A percentile compares a stretch with the other conserved stretches of the same genome.
These are phyloP conservation scores for Desmodus rotundus DNA, from an alignment of 2,113 vertebrate genomes.

Conservation along the genomic window DNA sequence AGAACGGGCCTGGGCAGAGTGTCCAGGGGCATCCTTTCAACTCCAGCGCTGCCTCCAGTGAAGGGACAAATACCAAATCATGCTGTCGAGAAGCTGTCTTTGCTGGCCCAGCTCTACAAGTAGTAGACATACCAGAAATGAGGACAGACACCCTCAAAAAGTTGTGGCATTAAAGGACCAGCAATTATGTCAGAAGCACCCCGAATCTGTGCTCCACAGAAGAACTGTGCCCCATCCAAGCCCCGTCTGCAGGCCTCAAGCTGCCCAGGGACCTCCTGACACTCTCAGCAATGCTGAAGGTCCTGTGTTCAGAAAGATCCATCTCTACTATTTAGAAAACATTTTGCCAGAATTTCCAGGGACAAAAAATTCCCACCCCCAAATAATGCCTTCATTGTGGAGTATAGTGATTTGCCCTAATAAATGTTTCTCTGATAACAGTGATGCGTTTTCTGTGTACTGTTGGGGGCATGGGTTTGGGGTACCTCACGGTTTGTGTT, in stretches of 20 bases:
- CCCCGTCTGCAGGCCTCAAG: background rate
- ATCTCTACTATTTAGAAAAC: background rate
- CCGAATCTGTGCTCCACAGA: background rate
- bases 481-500: background rate
- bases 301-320: background rate
- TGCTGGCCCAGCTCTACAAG: too few relatives aligned
- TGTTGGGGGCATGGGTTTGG: background rate
- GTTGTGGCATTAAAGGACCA: background rate
- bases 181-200: rapidly evolving
- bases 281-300: rapidly evolving
- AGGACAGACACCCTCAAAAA: background rate
- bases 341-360: background rate
- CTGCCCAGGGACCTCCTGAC: background rate
- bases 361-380: background rate
- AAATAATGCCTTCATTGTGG: background rate
- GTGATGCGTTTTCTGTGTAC: background rate
- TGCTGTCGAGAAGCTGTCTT: background rate
- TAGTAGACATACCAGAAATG: too few relatives aligned
- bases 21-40: background rate
- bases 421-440: background rate
- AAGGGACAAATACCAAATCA: background rate
- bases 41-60: background rate
- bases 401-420: background rate
- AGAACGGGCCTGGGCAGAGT: background rate
- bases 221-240: background rate